Conservation (phyloP, 1,140 invertebrate species). For the Vollenhovia emeryi region DNA sequence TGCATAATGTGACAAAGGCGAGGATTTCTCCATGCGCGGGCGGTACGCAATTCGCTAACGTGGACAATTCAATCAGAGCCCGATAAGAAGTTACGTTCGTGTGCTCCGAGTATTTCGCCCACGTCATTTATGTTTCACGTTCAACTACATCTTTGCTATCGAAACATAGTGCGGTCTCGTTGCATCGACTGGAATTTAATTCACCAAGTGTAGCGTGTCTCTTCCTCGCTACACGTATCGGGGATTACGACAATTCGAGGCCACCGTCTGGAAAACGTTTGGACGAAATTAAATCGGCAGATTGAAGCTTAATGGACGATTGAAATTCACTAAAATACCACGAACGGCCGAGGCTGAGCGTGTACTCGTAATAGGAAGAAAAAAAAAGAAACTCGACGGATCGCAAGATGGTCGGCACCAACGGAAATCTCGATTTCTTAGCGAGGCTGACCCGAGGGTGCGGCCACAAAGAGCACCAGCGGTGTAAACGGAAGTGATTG, state of each 20-base stretch:
- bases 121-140: conserved; percentile 25
- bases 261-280: not conserved
- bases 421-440: conserved; percentile 80
- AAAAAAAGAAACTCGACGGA: not conserved
- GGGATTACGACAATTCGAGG: not conserved
- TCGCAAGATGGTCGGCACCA: conserved; percentile 70
- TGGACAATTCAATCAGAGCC: conserved; percentile 66
- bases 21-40: conserved; percentile 46
- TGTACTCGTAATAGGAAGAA: not conserved
- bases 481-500: conserved; percentile 78
- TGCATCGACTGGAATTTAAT: not conserved
- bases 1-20: conserved; percentile 66
- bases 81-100: conserved; percentile 45
- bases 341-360: not conserved
- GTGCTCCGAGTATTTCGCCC: conserved; percentile 16
- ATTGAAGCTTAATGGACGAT: not conserved
- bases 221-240: not conserved
- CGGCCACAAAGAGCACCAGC: conserved; percentile 67
- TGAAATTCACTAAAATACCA: conserved; percentile 10
- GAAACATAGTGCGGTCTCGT: not conserved
- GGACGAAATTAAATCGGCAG: not conserved
- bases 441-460: conserved; percentile 62
- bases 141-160: conserved; percentile 19
- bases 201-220: not conserved
- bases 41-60: conserved; percentile 60